Conservation (phyloP, 2,797 vertebrate genomes). For the Oreochromis mossambicus region DNA sequence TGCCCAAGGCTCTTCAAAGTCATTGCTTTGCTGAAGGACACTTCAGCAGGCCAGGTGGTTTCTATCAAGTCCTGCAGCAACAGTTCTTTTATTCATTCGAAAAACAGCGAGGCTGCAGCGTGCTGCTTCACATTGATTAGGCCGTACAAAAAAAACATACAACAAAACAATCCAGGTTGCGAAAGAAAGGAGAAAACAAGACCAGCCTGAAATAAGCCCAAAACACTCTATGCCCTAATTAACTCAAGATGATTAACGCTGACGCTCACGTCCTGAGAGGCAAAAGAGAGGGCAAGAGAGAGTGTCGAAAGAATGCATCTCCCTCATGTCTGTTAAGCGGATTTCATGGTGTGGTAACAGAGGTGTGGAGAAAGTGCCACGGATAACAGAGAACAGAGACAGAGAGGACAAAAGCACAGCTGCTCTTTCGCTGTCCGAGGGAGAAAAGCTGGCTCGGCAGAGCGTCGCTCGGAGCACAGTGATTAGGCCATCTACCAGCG, state of each 20-base stretch:
- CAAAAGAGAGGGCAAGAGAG: slow-evolving; percentile 10
- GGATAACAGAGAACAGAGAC: slow-evolving; percentile 16
- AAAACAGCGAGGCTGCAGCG: not conserved
- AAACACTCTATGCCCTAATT: not conserved
- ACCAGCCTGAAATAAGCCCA: not conserved
- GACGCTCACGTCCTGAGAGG: not conserved
- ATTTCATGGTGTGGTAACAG: slow-evolving; percentile 68
- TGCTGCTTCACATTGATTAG: not conserved
- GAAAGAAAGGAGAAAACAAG: not conserved
- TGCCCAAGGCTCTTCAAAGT: not conserved
- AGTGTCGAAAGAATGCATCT: slow-evolving; percentile 20
- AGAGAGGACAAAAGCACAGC: slow-evolving; percentile 75
- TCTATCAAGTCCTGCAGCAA: not conserved
- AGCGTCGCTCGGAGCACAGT: slow-evolving; percentile 22
- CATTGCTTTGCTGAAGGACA: slow-evolving; percentile 26
- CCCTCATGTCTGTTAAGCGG: slow-evolving; percentile 57
- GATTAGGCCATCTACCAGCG: slow-evolving; percentile 8
- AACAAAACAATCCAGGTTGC: not conserved
- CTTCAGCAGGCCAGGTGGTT: slow-evolving; percentile 28
- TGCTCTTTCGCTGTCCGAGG: slow-evolving; percentile 58
- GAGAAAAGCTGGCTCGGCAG: slow-evolving; percentile 49
- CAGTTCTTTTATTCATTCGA: not conserved
- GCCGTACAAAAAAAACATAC: not conserved
- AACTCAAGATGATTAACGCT: slow-evolving; percentile 14
- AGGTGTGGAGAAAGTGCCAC: slow-evolving; percentile 37